Evolutionary conservation across 2,113 vertebrate species (phyloP).

Genomic region (Ochotona princeps): DNA sequence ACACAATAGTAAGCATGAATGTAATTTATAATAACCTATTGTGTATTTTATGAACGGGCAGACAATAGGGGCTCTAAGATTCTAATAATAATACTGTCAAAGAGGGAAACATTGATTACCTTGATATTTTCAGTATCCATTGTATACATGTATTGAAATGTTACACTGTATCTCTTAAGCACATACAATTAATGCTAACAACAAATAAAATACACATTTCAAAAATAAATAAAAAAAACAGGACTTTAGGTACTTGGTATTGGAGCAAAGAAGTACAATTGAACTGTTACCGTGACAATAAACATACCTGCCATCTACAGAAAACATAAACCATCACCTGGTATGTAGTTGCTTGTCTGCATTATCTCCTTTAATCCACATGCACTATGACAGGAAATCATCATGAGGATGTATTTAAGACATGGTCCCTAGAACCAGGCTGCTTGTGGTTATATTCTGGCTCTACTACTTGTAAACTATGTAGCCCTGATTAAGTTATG

Average conservation of each 20-base stretch:
- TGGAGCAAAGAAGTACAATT: neutral
- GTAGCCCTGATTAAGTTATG: neutral
- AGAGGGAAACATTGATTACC: too few species aligned
- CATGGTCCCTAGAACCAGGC: neutral
- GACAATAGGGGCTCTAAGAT: too few species aligned
- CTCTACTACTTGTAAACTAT: neutral
- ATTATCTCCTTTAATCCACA: neutral
- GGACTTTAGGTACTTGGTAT: neutral
- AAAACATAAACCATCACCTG: neutral
- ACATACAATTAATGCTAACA: too few species aligned
- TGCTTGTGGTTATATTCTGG: neutral
- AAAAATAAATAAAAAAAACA: neutral
- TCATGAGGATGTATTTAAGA: neutral
- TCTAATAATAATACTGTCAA: too few species aligned
- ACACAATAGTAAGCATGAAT: too few species aligned
- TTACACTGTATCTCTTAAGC: too few species aligned
- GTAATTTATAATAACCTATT: too few species aligned
- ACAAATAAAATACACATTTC: too few species aligned
- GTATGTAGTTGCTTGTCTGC: neutral
- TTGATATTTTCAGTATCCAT: too few species aligned
- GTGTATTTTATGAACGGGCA: too few species aligned
- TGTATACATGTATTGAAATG: too few species aligned
- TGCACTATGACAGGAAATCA: neutral
- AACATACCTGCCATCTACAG: neutral
- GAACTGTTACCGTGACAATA: neutral